phyloP scores from a whole-genome alignment of 2,113 vertebrate species.

The Crotalus tigris region DNA sequence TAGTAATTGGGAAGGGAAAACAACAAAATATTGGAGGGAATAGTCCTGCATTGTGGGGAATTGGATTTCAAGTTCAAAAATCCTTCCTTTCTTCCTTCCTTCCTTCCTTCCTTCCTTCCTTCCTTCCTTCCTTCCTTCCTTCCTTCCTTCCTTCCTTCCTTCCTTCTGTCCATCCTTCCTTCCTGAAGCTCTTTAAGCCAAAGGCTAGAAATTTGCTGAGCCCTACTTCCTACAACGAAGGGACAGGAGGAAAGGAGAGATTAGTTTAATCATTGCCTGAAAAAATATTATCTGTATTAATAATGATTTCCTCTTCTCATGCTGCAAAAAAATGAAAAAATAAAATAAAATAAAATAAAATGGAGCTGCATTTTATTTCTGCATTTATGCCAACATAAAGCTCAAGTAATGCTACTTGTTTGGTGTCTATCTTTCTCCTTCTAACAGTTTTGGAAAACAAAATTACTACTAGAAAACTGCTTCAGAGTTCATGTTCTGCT shows the following conservation, averaged over 20 bases:
- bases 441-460: background rate
- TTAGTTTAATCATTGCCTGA: background rate
- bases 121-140: background rate
- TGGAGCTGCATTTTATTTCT: background rate
- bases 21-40: background rate
- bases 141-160: background rate
- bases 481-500: background rate
- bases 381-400: background rate
- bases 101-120: background rate
- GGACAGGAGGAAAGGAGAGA: background rate
- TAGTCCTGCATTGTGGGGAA: background rate
- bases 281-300: background rate
- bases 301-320: background rate
- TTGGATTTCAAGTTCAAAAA: background rate
- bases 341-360: background rate
- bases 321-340: background rate
- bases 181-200: background rate
- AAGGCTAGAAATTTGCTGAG: background rate
- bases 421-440: background rate
- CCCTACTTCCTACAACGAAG: background rate
- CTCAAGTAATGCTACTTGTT: background rate
- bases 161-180: background rate
- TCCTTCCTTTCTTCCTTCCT: background rate
- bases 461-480: background rate
- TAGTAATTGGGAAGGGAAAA: background rate